Conservation (phyloP, 2,888 invertebrate genomes). For the Tetrapedia diversipes region DNA sequence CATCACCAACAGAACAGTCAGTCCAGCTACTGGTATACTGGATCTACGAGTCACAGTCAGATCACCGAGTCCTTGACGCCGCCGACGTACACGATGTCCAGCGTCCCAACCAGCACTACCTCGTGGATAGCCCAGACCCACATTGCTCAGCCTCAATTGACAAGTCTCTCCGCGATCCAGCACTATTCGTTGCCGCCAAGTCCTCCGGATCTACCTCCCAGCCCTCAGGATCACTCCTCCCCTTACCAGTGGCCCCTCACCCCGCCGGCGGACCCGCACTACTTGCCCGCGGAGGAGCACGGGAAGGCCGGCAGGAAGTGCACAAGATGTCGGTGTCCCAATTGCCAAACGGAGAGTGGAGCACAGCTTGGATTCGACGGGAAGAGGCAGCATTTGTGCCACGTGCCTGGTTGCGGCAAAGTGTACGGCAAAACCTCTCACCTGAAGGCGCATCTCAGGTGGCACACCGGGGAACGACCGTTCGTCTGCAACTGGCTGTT, state of each 20-base stretch:
- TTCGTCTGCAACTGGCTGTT: slow-evolving; percentile 95
- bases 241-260: slow-evolving; percentile 76
- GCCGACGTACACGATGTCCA: slow-evolving; percentile 69
- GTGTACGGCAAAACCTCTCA: slow-evolving; percentile 98
- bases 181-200: slow-evolving; percentile 75
- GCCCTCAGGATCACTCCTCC: slow-evolving; percentile 66
- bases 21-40: slow-evolving; percentile 74
- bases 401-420: slow-evolving; percentile 93
- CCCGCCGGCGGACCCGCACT: slow-evolving; percentile 69
- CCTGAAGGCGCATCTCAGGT: slow-evolving; percentile 94
- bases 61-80: slow-evolving; percentile 71
- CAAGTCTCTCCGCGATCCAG: slow-evolving; percentile 64
- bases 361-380: slow-evolving; percentile 90
- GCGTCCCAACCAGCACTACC: slow-evolving; percentile 48
- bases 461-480: slow-evolving; percentile 97
- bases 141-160: slow-evolving; percentile 64
- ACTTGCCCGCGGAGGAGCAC: slow-evolving; percentile 56
- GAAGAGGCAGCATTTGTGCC: slow-evolving; percentile 93
- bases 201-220: slow-evolving; percentile 71
- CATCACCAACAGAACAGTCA: slow-evolving; percentile 68
- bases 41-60: slow-evolving; percentile 65
- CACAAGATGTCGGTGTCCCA: slow-evolving; percentile 91
- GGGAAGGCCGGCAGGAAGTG: slow-evolving; percentile 84
- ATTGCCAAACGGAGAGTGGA: slow-evolving; percentile 90
- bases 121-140: slow-evolving; percentile 69